Base-by-base conservation (phyloP, 2,888 invertebrate species). In the Eucera pruinosa region DNA sequence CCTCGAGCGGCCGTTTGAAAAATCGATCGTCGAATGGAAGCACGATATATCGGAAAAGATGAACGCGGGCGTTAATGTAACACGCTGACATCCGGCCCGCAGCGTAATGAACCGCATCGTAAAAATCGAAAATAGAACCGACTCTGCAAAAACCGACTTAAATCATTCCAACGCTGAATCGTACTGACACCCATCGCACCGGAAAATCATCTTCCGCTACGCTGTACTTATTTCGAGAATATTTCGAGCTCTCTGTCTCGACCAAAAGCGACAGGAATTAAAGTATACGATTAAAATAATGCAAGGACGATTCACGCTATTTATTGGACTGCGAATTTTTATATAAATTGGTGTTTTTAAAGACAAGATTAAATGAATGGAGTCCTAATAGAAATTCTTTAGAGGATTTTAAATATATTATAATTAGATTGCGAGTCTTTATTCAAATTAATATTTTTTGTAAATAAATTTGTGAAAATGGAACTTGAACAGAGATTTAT, bases 81-180 rank as follows among this genome's bases (percentile, higher is more conserved):
- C 47, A 1, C 30, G 55, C 58, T 60, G 30, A 61, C 58, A 60
- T 73, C 64, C 69, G 67, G 48, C 33, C 36, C 48, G 39, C 39
- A 39, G 48, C 18, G 50, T 57, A 74, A 79, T 78, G 77, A 83
- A 77, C 58, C 27, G 39, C 58, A 36, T 54, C 68, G 70, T 81
- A 80, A 76, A 82, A 77, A 70, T 75, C 72, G 70, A 55, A 85
- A 84, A 85, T 85, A 85, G 81, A 75, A 70, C 65, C 55, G 18
- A 33, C 55, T 50, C 39, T 33, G 27, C 18, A 27, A 54, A 62
- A 43, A 54, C 45, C 25, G 15, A n/a, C n/a, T 64, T 54, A 45
- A 65, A 48, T 70, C 65, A 27, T 25, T 33, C 36, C 18, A 6
- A 15, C 18, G 15, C 23, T 25, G 18, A 69, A 54, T 27, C 25